These are phyloP conservation scores for Cyprinodon diabolis DNA, from an alignment of 2,797 vertebrate genomes.

Conservation along the genomic window DNA sequence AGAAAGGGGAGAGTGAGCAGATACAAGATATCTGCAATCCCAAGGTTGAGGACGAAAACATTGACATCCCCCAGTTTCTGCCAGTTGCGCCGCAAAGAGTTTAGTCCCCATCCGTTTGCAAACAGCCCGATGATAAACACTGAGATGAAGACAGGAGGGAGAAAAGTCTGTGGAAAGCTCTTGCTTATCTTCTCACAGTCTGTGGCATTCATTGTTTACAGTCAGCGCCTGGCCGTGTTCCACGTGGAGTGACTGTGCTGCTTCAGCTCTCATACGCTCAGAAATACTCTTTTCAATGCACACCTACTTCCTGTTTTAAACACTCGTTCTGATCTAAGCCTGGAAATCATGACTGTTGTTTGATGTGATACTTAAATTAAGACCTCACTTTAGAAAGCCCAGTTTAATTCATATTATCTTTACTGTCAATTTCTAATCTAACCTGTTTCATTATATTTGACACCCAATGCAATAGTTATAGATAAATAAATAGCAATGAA, in stretches of 20 bases:
- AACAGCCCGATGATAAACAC: slow-evolving; percentile 69
- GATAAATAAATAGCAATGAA: too few relatives aligned
- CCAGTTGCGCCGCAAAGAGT: slow-evolving; percentile 68
- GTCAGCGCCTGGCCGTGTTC: background rate
- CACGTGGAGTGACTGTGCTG: too few relatives aligned
- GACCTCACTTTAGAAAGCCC: too few relatives aligned
- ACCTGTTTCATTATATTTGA: too few relatives aligned
- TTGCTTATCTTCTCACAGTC: background rate
- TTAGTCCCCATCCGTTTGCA: slow-evolving; percentile 80
- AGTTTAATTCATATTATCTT: too few relatives aligned
- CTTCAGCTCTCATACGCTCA: background rate
- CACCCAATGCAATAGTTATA: too few relatives aligned
- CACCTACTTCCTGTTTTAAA: background rate
- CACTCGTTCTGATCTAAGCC: too few relatives aligned
- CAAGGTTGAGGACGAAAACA: slow-evolving; percentile 82
- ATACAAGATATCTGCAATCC: slow-evolving; percentile 83
- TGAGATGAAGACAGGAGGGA: slow-evolving; percentile 2
- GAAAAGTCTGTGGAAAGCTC: background rate
- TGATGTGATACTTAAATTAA: background rate
- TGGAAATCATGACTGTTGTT: background rate
- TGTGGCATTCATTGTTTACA: background rate
- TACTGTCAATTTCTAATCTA: too few relatives aligned
- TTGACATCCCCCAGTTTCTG: slow-evolving; percentile 66
- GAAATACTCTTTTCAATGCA: background rate
- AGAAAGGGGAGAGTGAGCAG: slow-evolving; percentile 84